Percentiles rank a stretch among this genome's conserved stretches.
Evolutionary conservation across 2,888 invertebrate genomes (phyloP).

Genomic region (Cheilosia vulpina): DNA sequence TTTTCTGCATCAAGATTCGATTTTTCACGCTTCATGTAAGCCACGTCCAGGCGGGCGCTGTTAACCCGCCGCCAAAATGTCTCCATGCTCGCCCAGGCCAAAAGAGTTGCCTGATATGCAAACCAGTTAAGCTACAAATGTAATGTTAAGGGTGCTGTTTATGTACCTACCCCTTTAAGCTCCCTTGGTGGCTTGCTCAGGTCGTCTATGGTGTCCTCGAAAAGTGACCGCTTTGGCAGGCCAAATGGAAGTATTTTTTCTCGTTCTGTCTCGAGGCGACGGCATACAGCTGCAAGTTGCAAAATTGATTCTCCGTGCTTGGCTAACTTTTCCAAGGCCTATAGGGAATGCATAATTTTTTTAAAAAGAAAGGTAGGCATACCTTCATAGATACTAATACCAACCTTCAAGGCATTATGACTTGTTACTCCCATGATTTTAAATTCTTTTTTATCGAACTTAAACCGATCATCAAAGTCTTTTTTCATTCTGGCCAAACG

Average conservation of each 20-base stretch:
- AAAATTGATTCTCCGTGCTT: slow-evolving; percentile 86
- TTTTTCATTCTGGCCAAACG: slow-evolving; percentile 85
- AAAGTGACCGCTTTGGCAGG: slow-evolving; percentile 77
- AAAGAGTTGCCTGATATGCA: slow-evolving; percentile 78
- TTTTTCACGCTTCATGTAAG: slow-evolving; percentile 83
- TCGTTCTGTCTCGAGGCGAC: slow-evolving; percentile 87
- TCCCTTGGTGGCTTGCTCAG: slow-evolving; percentile 79
- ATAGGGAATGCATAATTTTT: slow-evolving; percentile 18
- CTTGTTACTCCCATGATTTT: slow-evolving; percentile 87
- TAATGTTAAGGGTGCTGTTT: no score
- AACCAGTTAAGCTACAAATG: neutral
- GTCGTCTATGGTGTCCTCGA: slow-evolving; percentile 81
- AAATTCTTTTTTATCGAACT: slow-evolving; percentile 85
- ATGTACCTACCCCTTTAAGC: slow-evolving; percentile 73
- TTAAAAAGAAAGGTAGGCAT: neutral
- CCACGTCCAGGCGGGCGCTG: slow-evolving; percentile 85
- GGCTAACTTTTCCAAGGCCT: slow-evolving; percentile 85
- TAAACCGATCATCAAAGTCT: slow-evolving; percentile 84
- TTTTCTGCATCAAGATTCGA: slow-evolving; percentile 86
- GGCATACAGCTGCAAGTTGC: slow-evolving; percentile 87
- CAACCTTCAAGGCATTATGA: slow-evolving; percentile 83
- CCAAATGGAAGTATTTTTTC: slow-evolving; percentile 84
- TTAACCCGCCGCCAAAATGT: slow-evolving; percentile 88
- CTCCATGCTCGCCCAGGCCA: slow-evolving; percentile 86
- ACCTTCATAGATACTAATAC: neutral